Base-by-base conservation (phyloP, 1,140 invertebrate genomes). In the Magallana gigas region DNA sequence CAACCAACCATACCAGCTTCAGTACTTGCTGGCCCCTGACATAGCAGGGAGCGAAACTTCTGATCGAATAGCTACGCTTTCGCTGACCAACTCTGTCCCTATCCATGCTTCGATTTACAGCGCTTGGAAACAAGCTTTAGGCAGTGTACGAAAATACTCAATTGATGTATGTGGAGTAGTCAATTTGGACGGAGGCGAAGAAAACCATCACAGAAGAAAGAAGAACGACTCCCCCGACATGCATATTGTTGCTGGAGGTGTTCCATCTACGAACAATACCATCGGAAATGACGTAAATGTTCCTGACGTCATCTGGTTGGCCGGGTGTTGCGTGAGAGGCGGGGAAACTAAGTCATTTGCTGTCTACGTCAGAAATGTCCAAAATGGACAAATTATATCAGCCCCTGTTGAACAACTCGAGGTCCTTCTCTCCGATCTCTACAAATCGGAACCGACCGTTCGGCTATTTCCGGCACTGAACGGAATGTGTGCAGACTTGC, bases 271-370 rank as follows among this genome's bases (percentile, higher is more conserved):
- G 12, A 83, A 84, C 8, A 88, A 91, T 62, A 89, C 86, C 11
- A 89, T 91, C 12, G 92, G 92, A 11, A 91, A 92, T 85, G 90
- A 90, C 18, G 90, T 93, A 36, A 91, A 90, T 71, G 90, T 93
- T n/a, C 92, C 92, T 18, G 90, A 89, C 62, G 83, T 92, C 59
- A 90, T 93, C 62, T 93, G 92, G 92, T 86, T 91, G 87, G 91
- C 90, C 16, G 91, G 88, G 23, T 93, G 92, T 81, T 93, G 92
- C 86, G 89, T 92, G 12, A 87, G 87, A 18, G 90, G 88, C 7
- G 87, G 84, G 16, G 84, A 90, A 56, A 86, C 88, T 57, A 59
- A 85, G 60, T 91, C 91, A 18, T 92, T 90, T 85, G 88, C 91
- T 59, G 60, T 91, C 11, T 91, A 92, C 85, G 90, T 88, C 4